Base-by-base conservation (phyloP, 2,888 invertebrate genomes). In the Minunthozetes semirufus region DNA sequence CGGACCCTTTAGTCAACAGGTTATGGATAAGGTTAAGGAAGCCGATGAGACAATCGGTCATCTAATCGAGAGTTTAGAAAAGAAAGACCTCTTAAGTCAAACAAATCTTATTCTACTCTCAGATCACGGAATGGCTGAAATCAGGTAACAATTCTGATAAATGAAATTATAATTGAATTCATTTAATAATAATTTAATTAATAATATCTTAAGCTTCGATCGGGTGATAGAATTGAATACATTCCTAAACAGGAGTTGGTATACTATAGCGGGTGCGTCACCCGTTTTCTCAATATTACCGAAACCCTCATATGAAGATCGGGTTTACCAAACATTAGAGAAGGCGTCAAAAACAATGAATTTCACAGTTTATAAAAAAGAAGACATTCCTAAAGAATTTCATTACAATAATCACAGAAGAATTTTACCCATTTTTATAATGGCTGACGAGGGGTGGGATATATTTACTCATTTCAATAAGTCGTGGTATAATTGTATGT, bases 81-180 rank as follows among this genome's bases (percentile, higher is more conserved):
- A 83, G 22, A 80, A 84, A 76, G 83, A 85, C 27, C 81, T 90
- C 71, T 80, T 82, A 6, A 83, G 86, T 38, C 84, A 84, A 78
- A 85, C 88, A 0, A 89, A 90, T 81, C 84, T 90, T 0, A 85
- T 90, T 75, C 85, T 90, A 77, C 82, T 89, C 61, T 89, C 89
- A 82, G 90, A 90, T 82, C 91, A 91, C 82, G 90, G 91, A 19
- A 88, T 90, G 87, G 81, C 85, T 1, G 82, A 84, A 33, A 87
- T 89, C 0, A 85, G 19, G 53, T 48, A 70, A 25, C 11, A 56
- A 2, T 56, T 56, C 25, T n/a, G 5, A n/a, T n/a, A n/a, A n/a
- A n/a, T n/a, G n/a, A n/a, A n/a, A n/a, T 53, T 6, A 53, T 19
- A 53, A 53, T 19, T 19, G 8, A n/a, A 19, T 3, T 15, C 53